Base-by-base conservation (phyloP, 30 jellyfish, hydroid and myxozoan species). In the Hydractinia symbiolongicarpus region DNA sequence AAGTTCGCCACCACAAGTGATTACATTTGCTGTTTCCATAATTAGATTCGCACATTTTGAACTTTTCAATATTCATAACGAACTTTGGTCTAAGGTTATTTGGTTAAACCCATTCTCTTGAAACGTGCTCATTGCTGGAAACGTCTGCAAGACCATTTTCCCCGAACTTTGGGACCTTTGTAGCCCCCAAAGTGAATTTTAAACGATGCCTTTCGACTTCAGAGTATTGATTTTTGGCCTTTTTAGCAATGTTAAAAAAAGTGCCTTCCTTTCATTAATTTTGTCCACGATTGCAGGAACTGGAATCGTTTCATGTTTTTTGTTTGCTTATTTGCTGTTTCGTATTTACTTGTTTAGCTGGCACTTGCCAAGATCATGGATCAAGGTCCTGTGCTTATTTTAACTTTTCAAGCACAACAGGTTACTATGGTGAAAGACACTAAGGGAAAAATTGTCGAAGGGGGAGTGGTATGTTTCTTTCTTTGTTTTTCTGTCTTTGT, bases 351-450 rank as follows among this genome's bases (percentile, higher is more conserved):
- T 13, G 53, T 76, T 4, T 66, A 90, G 97, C 89, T 90, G 79
- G 97, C 91, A 11, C 77, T 90, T 61, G 97, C 97, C 50, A 90
- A 90, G 72, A 81, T 90, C 53, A 90, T 90, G 97, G 97, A 90
- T 19, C 97, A 90, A 72, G 97, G 97, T 4, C 97, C 97, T 9
- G 97, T 90, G 4, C 60, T 90, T 13, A 84, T 90, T 9, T 80
- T 90, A 90, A 82, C 97, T 6, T 90, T 90, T 56, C 94, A 86
- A 9, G 97, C 97, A 20, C 97, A 90, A 68, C 97, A 90, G 82
- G 84, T 89, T 6, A 70, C 85, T 94, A 86, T 90, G 11, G 93
- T 80, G 21, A 84, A 66, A 53, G 88, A 90, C 66, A 76, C 84
- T 4, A 79, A 82, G 53, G 97, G 97, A 1, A 66, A 56, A 44